A percentile compares a stretch with the other conserved stretches of the same genome.
Conservation (phyloP, 2,888 invertebrate genomes). For the Chymomyza amoena region DNA sequence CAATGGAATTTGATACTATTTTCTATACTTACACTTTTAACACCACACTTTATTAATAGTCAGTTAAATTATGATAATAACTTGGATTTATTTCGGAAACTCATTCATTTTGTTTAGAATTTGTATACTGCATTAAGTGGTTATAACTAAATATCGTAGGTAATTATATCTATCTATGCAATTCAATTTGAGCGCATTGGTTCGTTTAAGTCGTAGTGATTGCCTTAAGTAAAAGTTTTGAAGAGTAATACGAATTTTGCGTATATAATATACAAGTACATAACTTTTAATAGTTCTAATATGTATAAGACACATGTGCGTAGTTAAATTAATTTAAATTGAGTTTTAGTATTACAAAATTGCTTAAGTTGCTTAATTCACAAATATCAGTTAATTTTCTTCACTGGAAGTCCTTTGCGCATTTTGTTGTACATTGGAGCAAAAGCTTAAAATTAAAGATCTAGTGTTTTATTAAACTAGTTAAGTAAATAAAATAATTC, state of each 20-base stretch:
- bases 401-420: conserved; percentile 76
- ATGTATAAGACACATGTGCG: background rate
- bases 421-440: conserved; percentile 57
- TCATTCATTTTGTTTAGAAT: background rate
- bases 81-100: conserved; percentile 27
- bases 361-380: conserved; percentile 21
- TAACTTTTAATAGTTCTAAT: too few relatives aligned
- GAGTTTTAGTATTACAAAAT: background rate
- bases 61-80: background rate
- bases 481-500: conserved; percentile 35
- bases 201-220: conserved; percentile 63
- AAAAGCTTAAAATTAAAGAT: conserved; percentile 17
- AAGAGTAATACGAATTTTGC: background rate
- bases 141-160: background rate
- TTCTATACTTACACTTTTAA: too few relatives aligned
- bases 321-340: background rate
- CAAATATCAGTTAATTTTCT: conserved; percentile 59
- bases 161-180: conserved; percentile 71
- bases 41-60: too few relatives aligned
- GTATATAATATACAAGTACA: too few relatives aligned
- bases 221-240: conserved; percentile 59
- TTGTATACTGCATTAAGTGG: background rate
- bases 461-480: conserved; percentile 61
- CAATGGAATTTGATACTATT: too few relatives aligned
- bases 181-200: conserved; percentile 52